Evolutionary conservation across 2,113 vertebrate genomes (phyloP).

Genomic region (Hippocampus barbouri): DNA sequence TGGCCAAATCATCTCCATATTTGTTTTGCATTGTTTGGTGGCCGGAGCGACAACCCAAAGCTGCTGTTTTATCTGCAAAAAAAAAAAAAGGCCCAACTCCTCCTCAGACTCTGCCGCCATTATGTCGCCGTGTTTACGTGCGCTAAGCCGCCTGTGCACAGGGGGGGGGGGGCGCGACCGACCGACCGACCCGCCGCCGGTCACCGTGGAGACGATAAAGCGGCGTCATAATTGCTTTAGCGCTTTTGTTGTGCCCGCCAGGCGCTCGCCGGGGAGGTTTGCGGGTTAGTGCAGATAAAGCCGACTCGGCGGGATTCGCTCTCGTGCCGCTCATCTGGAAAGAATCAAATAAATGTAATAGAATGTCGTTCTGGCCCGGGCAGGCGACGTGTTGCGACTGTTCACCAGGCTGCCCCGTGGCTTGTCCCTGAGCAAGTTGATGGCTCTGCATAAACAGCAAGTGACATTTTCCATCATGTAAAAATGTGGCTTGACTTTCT

Average conservation of each 20-base stretch:
- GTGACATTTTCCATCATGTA: neutral
- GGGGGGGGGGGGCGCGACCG: neutral
- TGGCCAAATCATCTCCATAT: constrained; percentile 5
- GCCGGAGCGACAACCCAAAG: constrained; percentile 3
- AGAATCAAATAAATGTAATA: constrained; percentile 35
- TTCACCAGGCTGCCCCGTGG: neutral
- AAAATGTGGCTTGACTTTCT: neutral
- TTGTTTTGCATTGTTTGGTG: constrained; percentile 10
- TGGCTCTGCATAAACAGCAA: constrained; percentile 7
- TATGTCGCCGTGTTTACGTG: constrained; percentile 32
- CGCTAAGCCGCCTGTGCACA: constrained; percentile 53
- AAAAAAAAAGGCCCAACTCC: constrained; percentile 6
- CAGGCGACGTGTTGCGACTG: constrained; percentile 42
- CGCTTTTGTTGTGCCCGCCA: constrained; percentile 57
- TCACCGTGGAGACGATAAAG: constrained; percentile 56
- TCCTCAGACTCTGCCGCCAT: constrained; percentile 8
- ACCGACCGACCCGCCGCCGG: constrained; percentile 54
- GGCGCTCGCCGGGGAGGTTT: constrained; percentile 37
- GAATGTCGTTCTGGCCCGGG: constrained; percentile 22
- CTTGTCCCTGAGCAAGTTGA: constrained; percentile 37
- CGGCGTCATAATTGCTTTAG: constrained; percentile 68
- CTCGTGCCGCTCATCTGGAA: constrained; percentile 44
- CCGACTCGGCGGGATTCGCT: constrained; percentile 49
- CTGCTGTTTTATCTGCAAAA: neutral
- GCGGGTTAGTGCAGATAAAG: constrained; percentile 61